Evolutionary conservation across 2,888 invertebrate species (phyloP).

Genomic region (Troides oblongomaculatus): DNA sequence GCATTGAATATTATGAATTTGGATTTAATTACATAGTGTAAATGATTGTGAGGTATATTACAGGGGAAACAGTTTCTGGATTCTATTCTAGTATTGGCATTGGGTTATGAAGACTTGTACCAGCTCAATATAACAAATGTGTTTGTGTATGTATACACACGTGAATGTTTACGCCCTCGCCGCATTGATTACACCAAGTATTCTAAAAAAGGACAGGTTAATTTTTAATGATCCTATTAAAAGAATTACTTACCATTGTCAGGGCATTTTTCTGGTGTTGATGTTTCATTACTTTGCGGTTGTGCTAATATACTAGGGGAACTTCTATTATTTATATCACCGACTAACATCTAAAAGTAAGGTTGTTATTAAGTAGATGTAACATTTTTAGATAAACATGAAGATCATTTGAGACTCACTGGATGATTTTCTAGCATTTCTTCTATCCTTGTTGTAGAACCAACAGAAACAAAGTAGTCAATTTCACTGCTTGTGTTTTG

Average conservation of each 20-base stretch:
- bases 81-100: too few species aligned
- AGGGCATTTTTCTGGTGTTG: slow-evolving; percentile 65
- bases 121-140: too few species aligned
- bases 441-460: slow-evolving; percentile 75
- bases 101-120: too few species aligned
- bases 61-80: too few species aligned
- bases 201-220: too few species aligned
- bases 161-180: too few species aligned
- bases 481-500: slow-evolving; percentile 87
- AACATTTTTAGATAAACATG: not conserved
- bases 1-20: too few species aligned
- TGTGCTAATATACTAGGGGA: slow-evolving; percentile 63
- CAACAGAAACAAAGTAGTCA: slow-evolving; percentile 89
- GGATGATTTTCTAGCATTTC: slow-evolving; percentile 77
- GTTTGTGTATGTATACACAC: too few species aligned
- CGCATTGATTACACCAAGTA: too few species aligned
- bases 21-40: too few species aligned
- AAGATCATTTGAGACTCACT: slow-evolving; percentile 47
- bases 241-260: slow-evolving; percentile 53
- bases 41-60: too few species aligned
- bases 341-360: slow-evolving; percentile 66
- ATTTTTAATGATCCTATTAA: not conserved
- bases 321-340: slow-evolving; percentile 67
- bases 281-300: slow-evolving; percentile 68
- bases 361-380: slow-evolving; percentile 22